Conservation (phyloP, 2,888 invertebrate genomes). For the Oscheius sp. region DNA sequence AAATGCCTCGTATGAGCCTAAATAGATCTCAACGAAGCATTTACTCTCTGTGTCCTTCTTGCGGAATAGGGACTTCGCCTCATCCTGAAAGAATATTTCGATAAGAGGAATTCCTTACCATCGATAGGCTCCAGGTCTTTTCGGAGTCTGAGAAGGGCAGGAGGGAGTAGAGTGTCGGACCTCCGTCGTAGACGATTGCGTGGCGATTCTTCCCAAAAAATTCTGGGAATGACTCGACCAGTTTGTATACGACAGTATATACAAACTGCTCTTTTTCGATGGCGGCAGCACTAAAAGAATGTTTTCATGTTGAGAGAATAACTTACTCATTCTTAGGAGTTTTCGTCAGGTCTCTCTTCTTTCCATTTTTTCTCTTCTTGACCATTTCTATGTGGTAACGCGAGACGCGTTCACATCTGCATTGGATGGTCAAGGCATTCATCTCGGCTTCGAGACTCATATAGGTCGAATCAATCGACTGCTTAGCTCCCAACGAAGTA, state of each 20-base stretch:
- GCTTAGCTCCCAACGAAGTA: no score
- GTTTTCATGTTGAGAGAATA: background rate
- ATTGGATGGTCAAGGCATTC: constrained; percentile 3
- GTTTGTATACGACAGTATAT: background rate
- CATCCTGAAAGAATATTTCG: no score
- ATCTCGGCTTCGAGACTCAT: constrained; percentile 7
- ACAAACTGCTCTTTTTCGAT: constrained; percentile 9
- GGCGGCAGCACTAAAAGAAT: constrained; percentile 1
- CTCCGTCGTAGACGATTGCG: constrained; percentile 7
- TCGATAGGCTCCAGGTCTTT: no score
- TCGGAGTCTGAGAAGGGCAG: no score
- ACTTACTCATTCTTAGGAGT: constrained; percentile 19
- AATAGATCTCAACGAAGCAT: no score
- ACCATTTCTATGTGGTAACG: constrained; percentile 8
- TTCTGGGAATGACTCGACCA: background rate
- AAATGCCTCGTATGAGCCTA: no score
- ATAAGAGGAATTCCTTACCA: no score
- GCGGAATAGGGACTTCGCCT: no score
- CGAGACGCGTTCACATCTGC: background rate
- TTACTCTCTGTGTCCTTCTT: no score
- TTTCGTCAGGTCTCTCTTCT: background rate
- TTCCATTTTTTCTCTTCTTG: background rate
- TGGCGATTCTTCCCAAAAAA: background rate
- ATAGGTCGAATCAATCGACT: no score
- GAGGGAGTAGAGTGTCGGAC: constrained; percentile 1